Evolutionary conservation across 2,113 vertebrate species (phyloP).

Genomic region (Dasyornis broadbenti): DNA sequence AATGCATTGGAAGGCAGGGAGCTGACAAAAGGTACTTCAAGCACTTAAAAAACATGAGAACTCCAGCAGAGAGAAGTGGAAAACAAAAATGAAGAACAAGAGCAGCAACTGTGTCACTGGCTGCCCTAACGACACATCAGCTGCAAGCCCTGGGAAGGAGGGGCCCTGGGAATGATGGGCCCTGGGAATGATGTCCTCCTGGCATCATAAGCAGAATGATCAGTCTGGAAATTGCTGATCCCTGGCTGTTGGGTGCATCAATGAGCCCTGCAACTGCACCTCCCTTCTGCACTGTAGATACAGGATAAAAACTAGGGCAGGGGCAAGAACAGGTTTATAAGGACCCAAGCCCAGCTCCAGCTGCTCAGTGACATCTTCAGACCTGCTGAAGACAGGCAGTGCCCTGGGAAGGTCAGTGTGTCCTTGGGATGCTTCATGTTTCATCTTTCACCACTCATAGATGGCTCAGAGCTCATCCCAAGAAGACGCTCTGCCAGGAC

Average conservation of each 20-base stretch:
- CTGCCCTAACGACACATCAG: not conserved
- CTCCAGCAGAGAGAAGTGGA: not conserved
- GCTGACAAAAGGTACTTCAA: not conserved
- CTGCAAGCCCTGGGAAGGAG: not conserved
- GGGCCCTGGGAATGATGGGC: too few relatives aligned
- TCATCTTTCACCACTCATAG: not conserved
- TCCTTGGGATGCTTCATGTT: not conserved
- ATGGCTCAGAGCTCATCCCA: not conserved
- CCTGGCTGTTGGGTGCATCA: not conserved
- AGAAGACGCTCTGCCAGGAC: not conserved
- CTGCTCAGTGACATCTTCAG: not conserved
- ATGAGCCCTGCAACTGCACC: rapidly evolving
- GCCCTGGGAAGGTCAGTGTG: not conserved
- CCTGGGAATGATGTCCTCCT: too few relatives aligned
- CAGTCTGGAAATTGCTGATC: not conserved
- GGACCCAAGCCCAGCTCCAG: not conserved
- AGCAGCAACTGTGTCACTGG: not conserved
- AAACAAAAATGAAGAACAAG: not conserved
- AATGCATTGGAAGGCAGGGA: not conserved
- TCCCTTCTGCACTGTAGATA: not conserved
- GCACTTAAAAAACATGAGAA: not conserved
- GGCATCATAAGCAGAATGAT: not conserved
- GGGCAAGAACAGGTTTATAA: not conserved
- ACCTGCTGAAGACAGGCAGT: not conserved
- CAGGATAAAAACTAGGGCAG: not conserved